Evolutionary conservation across 2,797 vertebrate species (phyloP), one percentile per base, ranked within the genome.

Genomic region (Melanotaenia parkinsoni): DNA sequence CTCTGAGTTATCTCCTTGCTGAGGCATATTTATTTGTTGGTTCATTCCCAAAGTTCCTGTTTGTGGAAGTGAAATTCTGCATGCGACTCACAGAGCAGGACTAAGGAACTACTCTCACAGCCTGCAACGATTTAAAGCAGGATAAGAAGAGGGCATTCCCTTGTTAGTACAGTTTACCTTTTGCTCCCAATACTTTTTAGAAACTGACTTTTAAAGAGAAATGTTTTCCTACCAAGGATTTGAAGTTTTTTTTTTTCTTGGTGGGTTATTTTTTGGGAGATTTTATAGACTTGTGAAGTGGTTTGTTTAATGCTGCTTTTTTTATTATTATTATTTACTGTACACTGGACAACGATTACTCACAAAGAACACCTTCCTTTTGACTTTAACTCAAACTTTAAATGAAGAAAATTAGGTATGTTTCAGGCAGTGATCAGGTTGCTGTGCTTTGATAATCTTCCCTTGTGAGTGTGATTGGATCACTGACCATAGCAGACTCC

Each of bases 91-190:
- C 30, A 56, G 67, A 72, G 70, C 77, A 47, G 61, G 14, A 72
- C 56, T 70, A 62, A 79, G 54, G 35, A 67, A 53, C 59, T 60
- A 58, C 80, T 76, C 64, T 72, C 57, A 70, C 54, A 53, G 72
- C 63, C 63, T 16, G 63, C 26, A 22, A 65, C 80, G 86, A 89
- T 87, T 88, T 89, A 87, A 78, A 10, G 64, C 80, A 70, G 86
- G 80, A 82, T 71, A 75, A 81, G 77, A 83, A 81, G 75, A 79
- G 53, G 78, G 70, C 70, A 56, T 77, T 74, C 63, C 67, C 82
- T 89, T 87, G 84, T 89, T 89, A 80, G 60, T 32, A 33, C 77
- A 76, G 86, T 89, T 89, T 88, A 88, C 30, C n/a, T 4, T 32
- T 63, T 47, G 24, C 26, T 63, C 28, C 30, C 16, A 50, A 61